Base-by-base conservation (phyloP, 2,797 vertebrate species). In the Mycteria americana region DNA sequence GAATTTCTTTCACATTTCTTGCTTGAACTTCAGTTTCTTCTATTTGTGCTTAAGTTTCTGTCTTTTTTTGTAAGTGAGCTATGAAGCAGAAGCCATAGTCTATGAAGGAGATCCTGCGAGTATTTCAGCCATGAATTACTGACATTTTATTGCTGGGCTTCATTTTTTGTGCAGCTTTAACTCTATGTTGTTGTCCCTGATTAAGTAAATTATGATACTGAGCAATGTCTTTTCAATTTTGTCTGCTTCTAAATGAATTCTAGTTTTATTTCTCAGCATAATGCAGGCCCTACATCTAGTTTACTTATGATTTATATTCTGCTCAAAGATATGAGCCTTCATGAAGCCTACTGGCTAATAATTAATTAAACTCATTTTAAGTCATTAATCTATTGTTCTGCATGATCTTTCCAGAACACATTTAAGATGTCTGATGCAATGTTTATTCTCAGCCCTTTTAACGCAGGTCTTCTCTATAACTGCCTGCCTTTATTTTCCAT, bases 361-460 rank as follows among this genome's bases (percentile, higher is more conserved):
- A 96, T 95, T 92, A 97, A 96, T 96, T 92, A 96, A 95, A 48
- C 77, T 94, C 48, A 84, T 94, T 96, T 95, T 41, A 81, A 92
- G 70, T 84, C 80, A 92, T 96, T 92, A 86, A 93, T 97, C 92
- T 96, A 37, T 93, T 93, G 48, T 89, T 96, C 82, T 84, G 46
- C 80, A 45, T 79, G 88, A 82, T 93, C 92, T 96, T 96, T 93
- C 80, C 90, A 93, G 89, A 96, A 95, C 84, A 84, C 37, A 85
- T 94, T 91, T 87, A 85, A 78, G 72, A 90, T 65, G 65, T 77
- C 85, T 95, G 80, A 95, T 86, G 82, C 37, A 94, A 87, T 93
- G 93, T 82, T 96, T 96, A 79, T 94, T 78, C 83, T 91, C 68
- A 87, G 82, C n/a, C 28, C 39, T 92, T 94, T 88, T 78, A 92